These are phyloP conservation scores for Andrena chrysosceles DNA, from an alignment of 2,888 invertebrate species.

Conservation along the genomic window DNA sequence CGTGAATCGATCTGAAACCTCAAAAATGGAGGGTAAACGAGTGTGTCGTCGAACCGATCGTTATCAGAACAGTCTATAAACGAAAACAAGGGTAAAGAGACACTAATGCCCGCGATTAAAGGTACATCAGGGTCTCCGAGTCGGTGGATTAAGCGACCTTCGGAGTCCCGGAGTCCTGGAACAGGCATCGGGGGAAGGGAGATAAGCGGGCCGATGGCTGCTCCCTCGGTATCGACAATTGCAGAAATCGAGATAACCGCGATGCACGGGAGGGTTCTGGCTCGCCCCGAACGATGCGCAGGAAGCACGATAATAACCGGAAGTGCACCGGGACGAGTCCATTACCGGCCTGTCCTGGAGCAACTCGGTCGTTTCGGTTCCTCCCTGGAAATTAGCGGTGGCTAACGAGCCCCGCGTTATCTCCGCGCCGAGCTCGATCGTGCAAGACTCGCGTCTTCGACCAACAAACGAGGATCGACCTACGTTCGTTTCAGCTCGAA, in stretches of 20 bases:
- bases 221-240: slow-evolving; percentile 50
- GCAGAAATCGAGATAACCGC: slow-evolving; percentile 67
- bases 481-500: too few relatives aligned
- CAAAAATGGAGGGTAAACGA: neutral
- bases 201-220: neutral
- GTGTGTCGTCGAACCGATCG: neutral
- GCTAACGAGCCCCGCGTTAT: slow-evolving; percentile 48
- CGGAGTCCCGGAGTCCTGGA: neutral
- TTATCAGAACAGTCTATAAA: neutral
- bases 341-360: slow-evolving; percentile 61
- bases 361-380: slow-evolving; percentile 50
- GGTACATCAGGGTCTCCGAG: slow-evolving; percentile 1
- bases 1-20: neutral
- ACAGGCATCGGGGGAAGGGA: neutral
- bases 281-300: slow-evolving; percentile 32
- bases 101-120: slow-evolving; percentile 17
- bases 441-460: neutral
- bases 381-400: slow-evolving; percentile 59
- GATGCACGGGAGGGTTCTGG: slow-evolving; percentile 20
- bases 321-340: slow-evolving; percentile 67
- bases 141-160: slow-evolving; percentile 28
- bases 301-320: slow-evolving; percentile 70
- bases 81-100: neutral
- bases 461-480: neutral
- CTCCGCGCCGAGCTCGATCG: slow-evolving; percentile 21